Conservation (phyloP, 2,113 vertebrate genomes). For the Ondatra zibethicus region DNA sequence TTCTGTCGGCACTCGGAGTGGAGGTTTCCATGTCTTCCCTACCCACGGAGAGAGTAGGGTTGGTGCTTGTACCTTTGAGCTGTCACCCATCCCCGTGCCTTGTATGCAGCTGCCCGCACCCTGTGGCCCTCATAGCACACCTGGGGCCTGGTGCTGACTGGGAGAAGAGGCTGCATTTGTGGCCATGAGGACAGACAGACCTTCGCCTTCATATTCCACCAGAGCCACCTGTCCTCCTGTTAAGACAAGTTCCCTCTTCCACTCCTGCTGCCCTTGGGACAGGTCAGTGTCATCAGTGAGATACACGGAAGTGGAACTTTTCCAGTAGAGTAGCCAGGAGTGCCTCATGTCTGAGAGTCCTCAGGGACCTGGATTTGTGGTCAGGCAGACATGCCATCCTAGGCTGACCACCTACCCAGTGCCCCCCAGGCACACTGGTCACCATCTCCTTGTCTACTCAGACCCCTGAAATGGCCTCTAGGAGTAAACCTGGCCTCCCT, state of each 20-base stretch:
- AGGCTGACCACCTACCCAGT: background rate
- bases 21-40: background rate
- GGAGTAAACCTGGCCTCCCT: background rate
- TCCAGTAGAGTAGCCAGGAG: background rate
- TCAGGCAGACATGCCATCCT: background rate
- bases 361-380: background rate
- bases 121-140: background rate
- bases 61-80: background rate
- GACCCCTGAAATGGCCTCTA: background rate
- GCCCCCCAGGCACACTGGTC: background rate
- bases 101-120: background rate
- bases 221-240: background rate
- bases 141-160: background rate
- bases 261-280: background rate
- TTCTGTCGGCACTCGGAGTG: background rate
- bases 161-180: background rate
- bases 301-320: background rate
- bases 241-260: background rate
- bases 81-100: background rate
- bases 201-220: background rate
- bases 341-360: background rate
- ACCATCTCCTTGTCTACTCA: background rate
- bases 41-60: fast-evolving
- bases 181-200: background rate
- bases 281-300: background rate